Evolutionary conservation across 2,113 vertebrate species (phyloP), one percentile per base, ranked within the genome.

Genomic region (Ctenomys sociabilis): DNA sequence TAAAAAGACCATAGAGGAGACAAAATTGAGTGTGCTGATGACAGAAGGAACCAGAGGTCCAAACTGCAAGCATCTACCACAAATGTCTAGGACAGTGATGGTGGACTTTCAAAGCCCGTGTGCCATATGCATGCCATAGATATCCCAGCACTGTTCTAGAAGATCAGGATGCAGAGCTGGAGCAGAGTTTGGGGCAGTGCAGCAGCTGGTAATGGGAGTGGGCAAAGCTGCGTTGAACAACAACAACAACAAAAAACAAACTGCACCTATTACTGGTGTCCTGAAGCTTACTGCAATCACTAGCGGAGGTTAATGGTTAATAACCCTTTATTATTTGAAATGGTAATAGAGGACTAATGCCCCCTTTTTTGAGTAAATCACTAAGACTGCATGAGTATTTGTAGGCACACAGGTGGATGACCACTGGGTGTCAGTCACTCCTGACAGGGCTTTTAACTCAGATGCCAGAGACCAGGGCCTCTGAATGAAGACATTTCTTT

Each of bases 21-120:
- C n/a, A 86, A 82, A 95, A 94, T 84, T n/a, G 5, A 35, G 80
- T 82, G 66, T 90, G 12, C 35, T 94, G 21, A 54, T 72, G 95
- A 96, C 43, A 70, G 11, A 96, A 87, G 64, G 35, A 81, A 66
- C 16, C 90, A 40, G 77, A 92, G 78, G 6, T 88, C 45, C 57
- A 64, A 52, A 81, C 12, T 61, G 26, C 37, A 85, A 78, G 40
- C 28, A 91, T 21, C 21, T 72, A 35, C 7, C 22, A 80, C 30
- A n/a, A 32, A 78, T 30, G 21, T 78, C 63, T 68, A 17, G 37
- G 24, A 16, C 73, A 77, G 24, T 77, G 40, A 77, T 16, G 26
- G 24, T 16, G 13, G 43, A 45, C 40, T 45, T 75, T 28, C 24
- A 77, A 45, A 77, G 73, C 40, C 43, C 24, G 73, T 26, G 54